Conservation (phyloP, 2,797 vertebrate genomes). For the Crocodylus rhombifer region DNA sequence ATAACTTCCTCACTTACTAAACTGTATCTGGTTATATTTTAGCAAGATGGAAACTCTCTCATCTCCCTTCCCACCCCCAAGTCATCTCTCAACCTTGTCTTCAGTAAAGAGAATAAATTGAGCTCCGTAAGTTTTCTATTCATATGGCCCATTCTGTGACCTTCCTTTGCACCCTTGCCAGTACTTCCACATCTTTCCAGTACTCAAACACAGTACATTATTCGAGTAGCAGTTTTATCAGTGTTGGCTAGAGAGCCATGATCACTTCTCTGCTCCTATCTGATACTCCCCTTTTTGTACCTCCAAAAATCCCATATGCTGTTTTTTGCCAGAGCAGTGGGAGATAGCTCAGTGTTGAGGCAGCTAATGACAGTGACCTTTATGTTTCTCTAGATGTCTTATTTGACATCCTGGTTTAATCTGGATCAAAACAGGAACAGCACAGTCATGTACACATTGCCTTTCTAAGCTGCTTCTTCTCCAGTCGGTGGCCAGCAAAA, state of each 20-base stretch:
- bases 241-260: background rate
- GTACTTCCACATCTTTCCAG: background rate
- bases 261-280: background rate
- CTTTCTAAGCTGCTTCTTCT: too few species aligned
- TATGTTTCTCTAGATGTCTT: too few species aligned
- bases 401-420: too few species aligned
- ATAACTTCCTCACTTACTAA: background rate
- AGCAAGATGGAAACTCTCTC: background rate
- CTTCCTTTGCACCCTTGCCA: background rate
- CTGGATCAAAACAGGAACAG: too few species aligned
- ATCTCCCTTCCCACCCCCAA: background rate
- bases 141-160: fast-evolving
- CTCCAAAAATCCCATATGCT: background rate
- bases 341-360: too few species aligned
- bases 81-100: background rate
- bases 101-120: background rate
- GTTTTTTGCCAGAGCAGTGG: background rate
- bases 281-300: background rate
- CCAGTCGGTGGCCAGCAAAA: too few species aligned
- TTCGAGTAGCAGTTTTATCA: background rate
- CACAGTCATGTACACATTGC: too few species aligned
- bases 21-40: background rate
- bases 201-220: background rate
- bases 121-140: background rate
- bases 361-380: too few species aligned